Base-by-base conservation (phyloP, 2,113 vertebrate species). In the Illadopsis cleaveri region DNA sequence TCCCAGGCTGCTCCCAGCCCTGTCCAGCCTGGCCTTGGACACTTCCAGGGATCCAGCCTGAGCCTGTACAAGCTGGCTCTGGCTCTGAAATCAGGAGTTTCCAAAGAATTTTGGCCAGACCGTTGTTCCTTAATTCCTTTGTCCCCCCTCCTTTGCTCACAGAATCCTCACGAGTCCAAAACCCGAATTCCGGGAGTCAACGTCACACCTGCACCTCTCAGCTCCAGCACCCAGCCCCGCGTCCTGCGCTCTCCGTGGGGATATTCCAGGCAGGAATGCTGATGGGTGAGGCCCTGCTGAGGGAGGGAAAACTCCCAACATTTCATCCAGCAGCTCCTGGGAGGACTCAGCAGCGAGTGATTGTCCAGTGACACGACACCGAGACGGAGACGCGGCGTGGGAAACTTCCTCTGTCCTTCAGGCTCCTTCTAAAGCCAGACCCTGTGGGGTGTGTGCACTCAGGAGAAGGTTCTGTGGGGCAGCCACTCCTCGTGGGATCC, bases 141-240 rank as follows among this genome's bases (percentile, higher is more conserved):
- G 10, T 15, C 30, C 53, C 71, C 62, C 5, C 10, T 78, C 40
- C 23, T 71, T 60, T 65, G 25, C 72, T 83, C 37, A 40, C 64
- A 38, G 86, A 60, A 90, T 21, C 66, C 75, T 88, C 33, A 3
- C 1, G 23, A 68, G 30, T 23, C 75, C 84, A 7, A 69, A 28
- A 4, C 1, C 15, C 16, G 0, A 6, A 9, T 27, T 5, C 40
- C 57, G 3, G 2, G 78, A 66, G 44, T 15, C 25, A 0, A 0
- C 0, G 8, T 18, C 51, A 2, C 8, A 0, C 62, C 82, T 31
- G 35, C 62, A 1, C 2, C 65, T 22, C 42, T 10, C 6, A 3
- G 35, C 40, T 8, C 4, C 44, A 45, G 61, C 16, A 4, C 27
- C 38, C 61, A 30, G 20, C 5, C 3, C 50, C 1, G 31, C 1